Evolutionary conservation across 2,888 invertebrate genomes (phyloP), one percentile per base, ranked within the genome.

Genomic region (Dryocosmus kuriphilus): DNA sequence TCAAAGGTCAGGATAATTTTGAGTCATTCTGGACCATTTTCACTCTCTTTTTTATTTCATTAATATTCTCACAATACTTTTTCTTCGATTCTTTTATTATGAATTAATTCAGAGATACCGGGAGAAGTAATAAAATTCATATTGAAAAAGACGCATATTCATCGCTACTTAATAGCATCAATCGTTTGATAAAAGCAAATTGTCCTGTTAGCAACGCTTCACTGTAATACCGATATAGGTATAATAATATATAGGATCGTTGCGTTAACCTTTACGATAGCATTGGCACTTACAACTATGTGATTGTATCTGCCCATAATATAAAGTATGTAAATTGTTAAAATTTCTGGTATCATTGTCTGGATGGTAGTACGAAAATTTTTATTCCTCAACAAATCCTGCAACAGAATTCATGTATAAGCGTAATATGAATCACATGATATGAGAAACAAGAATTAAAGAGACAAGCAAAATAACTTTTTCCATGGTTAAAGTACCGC

Each of bases 171-270:
- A 71, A 51, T 71, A 71, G 51, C 46, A 71, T 32, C 71, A 71
- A 71, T 71, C 51, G 46, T n/a, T 51, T 71, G 30, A 71, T 71
- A 71, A 71, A 67, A 71, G 32, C n/a, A 71, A 71, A 71, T 71
- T 71, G 51, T 71, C 51, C 30, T 51, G 51, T 71, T 71, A 71
- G 71, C 24, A 51, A 51, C 30, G 51, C 32, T 63, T 51, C n/a
- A 9, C 71, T 71, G 27, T 67, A 24, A 57, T 57, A 57, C 57
- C 14, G 22, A 57, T 24, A 57, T 22, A 46, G 11, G n/a, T n/a
- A n/a, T n/a, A n/a, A n/a, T 38, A 41, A 24, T 38, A 16, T 63
- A 30, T 63, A 41, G 24, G 46, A 67, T 16, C 41, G 41, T 71
- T 51, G 71, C 30, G 9, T 71, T 71, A 71, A 71, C 71, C 46